Percentiles rank a stretch among this genome's conserved stretches.
Evolutionary conservation across 2,888 invertebrate species (phyloP).

Genomic region (Xylota sylvarum): DNA sequence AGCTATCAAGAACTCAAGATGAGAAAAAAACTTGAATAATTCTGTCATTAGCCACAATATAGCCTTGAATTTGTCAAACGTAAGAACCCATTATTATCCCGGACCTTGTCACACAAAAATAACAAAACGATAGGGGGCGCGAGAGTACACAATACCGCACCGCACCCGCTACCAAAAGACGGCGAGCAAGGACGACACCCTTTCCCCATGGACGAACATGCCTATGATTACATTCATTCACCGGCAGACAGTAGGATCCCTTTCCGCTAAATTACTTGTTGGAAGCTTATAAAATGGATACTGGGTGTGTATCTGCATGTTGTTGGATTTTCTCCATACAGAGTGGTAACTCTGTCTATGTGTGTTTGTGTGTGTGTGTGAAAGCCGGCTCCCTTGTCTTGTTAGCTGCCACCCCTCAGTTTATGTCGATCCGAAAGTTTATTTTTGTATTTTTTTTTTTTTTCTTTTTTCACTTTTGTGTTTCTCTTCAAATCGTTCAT

Average conservation of each 20-base stretch:
- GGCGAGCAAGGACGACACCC: slow-evolving; percentile 53
- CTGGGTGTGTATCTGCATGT: slow-evolving; percentile 44
- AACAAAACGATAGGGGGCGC: slow-evolving; percentile 23
- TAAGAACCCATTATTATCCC: slow-evolving; percentile 32
- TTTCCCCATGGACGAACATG: slow-evolving; percentile 36
- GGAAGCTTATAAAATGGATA: slow-evolving; percentile 64
- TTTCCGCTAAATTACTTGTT: slow-evolving; percentile 60
- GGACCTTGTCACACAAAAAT: slow-evolving; percentile 31
- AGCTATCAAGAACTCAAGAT: background rate
- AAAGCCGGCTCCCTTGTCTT: slow-evolving; percentile 43
- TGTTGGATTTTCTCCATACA: slow-evolving; percentile 35
- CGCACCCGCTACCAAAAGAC: slow-evolving; percentile 18
- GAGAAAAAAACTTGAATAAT: background rate
- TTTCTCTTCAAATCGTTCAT: slow-evolving; percentile 58
- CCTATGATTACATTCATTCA: slow-evolving; percentile 67
- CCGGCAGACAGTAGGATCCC: slow-evolving; percentile 61
- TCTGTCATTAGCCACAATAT: slow-evolving; percentile 21
- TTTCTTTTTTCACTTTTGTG: slow-evolving; percentile 22
- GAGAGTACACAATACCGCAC: slow-evolving; percentile 19
- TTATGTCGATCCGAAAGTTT: slow-evolving; percentile 58
- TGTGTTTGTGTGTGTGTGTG: slow-evolving; percentile 18
- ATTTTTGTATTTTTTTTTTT: slow-evolving; percentile 47
- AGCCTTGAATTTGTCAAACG: slow-evolving; percentile 61
- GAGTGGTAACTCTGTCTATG: background rate
- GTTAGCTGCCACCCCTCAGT: slow-evolving; percentile 37